These are phyloP conservation scores for Venusia cambrica DNA, from an alignment of 2,888 invertebrate genomes.

Conservation along the genomic window DNA sequence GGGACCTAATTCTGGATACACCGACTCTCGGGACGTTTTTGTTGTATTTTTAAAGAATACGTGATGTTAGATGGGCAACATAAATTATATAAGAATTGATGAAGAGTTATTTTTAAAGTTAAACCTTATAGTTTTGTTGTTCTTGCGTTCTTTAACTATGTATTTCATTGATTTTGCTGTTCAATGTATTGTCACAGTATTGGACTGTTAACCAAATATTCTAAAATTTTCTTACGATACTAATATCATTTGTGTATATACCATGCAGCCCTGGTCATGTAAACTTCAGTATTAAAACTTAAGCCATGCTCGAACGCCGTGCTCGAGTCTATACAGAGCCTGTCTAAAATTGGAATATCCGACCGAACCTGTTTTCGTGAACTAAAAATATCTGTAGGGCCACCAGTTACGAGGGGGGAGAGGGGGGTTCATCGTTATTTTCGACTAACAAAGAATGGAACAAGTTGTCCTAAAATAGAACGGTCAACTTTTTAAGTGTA, in stretches of 20 bases:
- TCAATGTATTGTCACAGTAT: too few species aligned
- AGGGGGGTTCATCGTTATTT: constrained; percentile 56
- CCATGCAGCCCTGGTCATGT: too few species aligned
- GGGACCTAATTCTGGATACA: constrained; percentile 64
- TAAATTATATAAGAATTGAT: constrained; percentile 4
- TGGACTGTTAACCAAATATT: too few species aligned
- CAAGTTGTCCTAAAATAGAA: constrained; percentile 57
- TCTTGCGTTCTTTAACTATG: too few species aligned
- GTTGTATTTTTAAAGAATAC: constrained; percentile 27
- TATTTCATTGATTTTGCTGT: too few species aligned
- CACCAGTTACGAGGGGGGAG: constrained; percentile 42
- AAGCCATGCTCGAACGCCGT: constrained; percentile 1
- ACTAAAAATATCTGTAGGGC: constrained; percentile 25
- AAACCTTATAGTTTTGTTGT: too few species aligned
- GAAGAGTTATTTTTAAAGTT: too few species aligned
- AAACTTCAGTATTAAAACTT: not conserved
- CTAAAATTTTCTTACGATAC: too few species aligned
- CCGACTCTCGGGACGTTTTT: constrained; percentile 38
- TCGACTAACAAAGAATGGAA: constrained; percentile 59
- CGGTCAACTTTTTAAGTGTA: constrained; percentile 57
- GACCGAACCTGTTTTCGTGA: constrained; percentile 26
- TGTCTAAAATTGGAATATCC: constrained; percentile 22
- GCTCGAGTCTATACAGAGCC: constrained; percentile 19
- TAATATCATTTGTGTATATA: too few species aligned
- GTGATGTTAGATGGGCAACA: constrained; percentile 9